Evolutionary conservation across 2,797 vertebrate species (phyloP).

Genomic region (Eremophila alpestris): DNA sequence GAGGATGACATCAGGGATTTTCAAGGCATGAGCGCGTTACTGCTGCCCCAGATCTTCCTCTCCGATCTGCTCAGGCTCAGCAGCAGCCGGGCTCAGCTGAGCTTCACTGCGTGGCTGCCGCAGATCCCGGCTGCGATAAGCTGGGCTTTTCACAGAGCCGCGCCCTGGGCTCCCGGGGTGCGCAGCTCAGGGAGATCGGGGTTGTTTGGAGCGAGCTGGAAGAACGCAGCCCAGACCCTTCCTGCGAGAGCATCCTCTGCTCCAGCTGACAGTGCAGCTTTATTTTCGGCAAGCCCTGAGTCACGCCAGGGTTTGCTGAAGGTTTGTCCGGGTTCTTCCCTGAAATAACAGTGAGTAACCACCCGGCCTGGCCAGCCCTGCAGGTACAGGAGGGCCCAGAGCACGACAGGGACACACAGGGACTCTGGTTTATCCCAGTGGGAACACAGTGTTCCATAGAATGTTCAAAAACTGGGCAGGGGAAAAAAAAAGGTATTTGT

Average conservation of each 20-base stretch:
- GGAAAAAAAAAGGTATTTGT: neutral
- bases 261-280: neutral
- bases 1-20: neutral
- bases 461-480: neutral
- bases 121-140: neutral
- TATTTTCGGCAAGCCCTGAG: neutral
- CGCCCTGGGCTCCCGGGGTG: neutral
- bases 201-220: neutral
- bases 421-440: neutral
- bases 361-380: neutral
- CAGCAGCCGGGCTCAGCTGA: neutral
- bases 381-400: neutral
- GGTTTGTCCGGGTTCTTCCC: neutral
- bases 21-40: neutral
- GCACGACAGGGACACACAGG: neutral
- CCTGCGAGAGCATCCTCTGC: neutral
- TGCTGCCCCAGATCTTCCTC: neutral
- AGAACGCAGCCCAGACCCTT: neutral
- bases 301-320: neutral
- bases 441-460: neutral
- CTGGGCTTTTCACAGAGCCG: neutral
- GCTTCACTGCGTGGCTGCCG: neutral
- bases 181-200: accelerated
- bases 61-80: neutral
- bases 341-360: neutral